Conservation (phyloP, 2,797 vertebrate species). For the Hapalemur alaotrensis region DNA sequence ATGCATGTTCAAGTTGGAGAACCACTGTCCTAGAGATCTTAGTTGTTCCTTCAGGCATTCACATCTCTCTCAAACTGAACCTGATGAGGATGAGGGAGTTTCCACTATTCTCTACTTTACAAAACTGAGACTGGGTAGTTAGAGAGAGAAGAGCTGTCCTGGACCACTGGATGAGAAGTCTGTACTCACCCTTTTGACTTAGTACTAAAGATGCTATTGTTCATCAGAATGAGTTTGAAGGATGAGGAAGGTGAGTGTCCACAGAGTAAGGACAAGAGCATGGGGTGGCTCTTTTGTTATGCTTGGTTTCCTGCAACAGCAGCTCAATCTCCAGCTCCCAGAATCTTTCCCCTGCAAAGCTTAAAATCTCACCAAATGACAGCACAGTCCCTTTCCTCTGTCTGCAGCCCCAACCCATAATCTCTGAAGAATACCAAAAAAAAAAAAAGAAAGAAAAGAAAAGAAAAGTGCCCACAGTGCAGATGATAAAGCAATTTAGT, state of each 20-base stretch:
- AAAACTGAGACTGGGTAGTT: not conserved
- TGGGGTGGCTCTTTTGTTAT: not conserved
- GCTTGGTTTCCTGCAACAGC: not conserved
- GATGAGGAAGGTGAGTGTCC: not conserved
- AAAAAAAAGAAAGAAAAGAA: not conserved
- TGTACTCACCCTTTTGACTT: not conserved
- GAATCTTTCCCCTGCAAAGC: not conserved
- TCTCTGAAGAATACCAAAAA: not conserved
- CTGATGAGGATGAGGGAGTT: not conserved
- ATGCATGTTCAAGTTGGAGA: not conserved
- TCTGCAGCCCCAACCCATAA: not conserved
- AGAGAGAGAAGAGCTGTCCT: not conserved
- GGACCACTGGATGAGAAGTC: not conserved
- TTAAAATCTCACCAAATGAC: not conserved
- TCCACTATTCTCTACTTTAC: not conserved
- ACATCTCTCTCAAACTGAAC: not conserved
- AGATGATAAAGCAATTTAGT: not conserved
- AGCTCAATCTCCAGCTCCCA: not conserved
- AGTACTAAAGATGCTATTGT: not conserved
- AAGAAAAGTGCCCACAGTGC: not conserved
- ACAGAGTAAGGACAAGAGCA: not conserved
- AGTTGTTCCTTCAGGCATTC: not conserved
- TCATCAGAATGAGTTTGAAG: not conserved
- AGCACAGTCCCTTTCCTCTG: not conserved
- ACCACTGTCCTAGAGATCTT: not conserved